A percentile compares a stretch with the other conserved stretches of the same genome.
Conservation (phyloP, 2,797 vertebrate genomes). For the Phoebastria nigripes region DNA sequence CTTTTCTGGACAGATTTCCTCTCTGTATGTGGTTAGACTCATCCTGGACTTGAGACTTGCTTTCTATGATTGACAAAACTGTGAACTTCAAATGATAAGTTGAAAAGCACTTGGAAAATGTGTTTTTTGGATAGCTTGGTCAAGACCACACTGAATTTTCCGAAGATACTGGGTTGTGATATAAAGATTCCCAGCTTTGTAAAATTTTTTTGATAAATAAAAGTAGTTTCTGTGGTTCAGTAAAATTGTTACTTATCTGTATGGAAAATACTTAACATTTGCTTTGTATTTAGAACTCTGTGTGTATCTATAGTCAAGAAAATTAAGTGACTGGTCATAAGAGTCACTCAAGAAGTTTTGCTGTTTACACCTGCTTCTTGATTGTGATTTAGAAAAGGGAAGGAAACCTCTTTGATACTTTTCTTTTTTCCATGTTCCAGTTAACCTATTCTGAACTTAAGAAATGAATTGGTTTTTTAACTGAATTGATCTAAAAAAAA, state of each 20-base stretch:
- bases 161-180: background rate
- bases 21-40: background rate
- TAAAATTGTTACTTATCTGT: background rate
- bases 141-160: background rate
- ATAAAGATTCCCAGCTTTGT: background rate
- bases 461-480: background rate
- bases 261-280: background rate
- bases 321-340: background rate
- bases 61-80: background rate
- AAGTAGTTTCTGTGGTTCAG: background rate
- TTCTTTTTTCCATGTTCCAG: background rate
- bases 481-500: background rate
- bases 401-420: background rate
- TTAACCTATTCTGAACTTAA: background rate
- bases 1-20: background rate
- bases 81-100: background rate
- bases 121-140: background rate
- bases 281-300: background rate
- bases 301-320: background rate
- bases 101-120: background rate
- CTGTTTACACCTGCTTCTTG: background rate
- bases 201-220: background rate
- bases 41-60: background rate
- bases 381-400: background rate
- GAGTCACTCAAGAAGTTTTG: background rate